Percentiles rank a stretch among this genome's conserved stretches.
Evolutionary conservation across 2,797 vertebrate genomes (phyloP).

Genomic region (Pseudopleuronectes americanus): DNA sequence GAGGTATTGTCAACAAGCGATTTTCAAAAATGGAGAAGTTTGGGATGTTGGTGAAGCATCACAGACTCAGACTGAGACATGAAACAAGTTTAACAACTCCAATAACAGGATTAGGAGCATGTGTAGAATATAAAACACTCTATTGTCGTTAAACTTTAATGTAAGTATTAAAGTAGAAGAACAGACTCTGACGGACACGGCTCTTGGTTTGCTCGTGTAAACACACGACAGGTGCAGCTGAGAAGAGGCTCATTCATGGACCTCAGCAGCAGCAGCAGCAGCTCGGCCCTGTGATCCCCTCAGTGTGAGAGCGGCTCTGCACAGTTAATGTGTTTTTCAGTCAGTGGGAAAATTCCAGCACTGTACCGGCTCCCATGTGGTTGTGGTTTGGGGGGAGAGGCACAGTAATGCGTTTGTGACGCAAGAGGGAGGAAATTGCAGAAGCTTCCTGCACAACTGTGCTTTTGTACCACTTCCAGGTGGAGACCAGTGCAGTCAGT

Average conservation of each 20-base stretch:
- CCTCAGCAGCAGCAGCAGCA: slow-evolving; percentile 3
- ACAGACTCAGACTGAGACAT: background rate
- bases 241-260: slow-evolving; percentile 63
- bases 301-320: slow-evolving; percentile 8
- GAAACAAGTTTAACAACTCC: background rate
- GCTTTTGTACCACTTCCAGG: slow-evolving; percentile 81
- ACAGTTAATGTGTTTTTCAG: slow-evolving; percentile 67
- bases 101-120: background rate
- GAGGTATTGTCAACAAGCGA: background rate
- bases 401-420: slow-evolving; percentile 79
- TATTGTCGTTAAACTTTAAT: no score
- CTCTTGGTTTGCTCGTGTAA: slow-evolving; percentile 32
- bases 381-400: slow-evolving; percentile 83
- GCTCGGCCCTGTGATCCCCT: slow-evolving; percentile 18
- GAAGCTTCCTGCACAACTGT: slow-evolving; percentile 82
- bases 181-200: slow-evolving; percentile 15
- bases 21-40: background rate
- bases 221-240: slow-evolving; percentile 63
- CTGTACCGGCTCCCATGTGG: slow-evolving; percentile 79
- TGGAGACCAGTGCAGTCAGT: slow-evolving; percentile 59
- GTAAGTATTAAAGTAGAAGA: background rate
- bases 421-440: slow-evolving; percentile 83
- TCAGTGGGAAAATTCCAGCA: slow-evolving; percentile 77
- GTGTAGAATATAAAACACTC: no score
- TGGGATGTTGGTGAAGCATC: background rate